Evolutionary conservation across 2,797 vertebrate species (phyloP), one percentile per base, ranked within the genome.

Genomic region (Botia kubotai): DNA sequence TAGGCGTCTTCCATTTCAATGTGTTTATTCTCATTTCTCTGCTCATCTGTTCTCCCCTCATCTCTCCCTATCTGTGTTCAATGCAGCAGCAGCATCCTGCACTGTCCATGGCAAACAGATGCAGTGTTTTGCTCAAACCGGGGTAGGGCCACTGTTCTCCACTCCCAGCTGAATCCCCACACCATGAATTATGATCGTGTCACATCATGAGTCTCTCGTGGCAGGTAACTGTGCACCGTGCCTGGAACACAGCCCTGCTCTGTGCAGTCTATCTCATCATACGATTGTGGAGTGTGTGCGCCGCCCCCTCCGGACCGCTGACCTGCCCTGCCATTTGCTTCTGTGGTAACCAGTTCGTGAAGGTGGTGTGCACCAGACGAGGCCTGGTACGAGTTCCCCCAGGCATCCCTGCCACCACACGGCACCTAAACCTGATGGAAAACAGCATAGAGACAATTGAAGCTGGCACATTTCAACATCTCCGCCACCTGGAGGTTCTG

Each of bases 161-260:
- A 91, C 90, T 93, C 91, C 72, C 88, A 91, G 91, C 91, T 91
- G 81, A 93, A 92, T 94, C 92, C 93, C 95, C 95, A 93, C 92
- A 94, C 93, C 93, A 96, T 97, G 95, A 97, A 97, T 94, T 96
- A 98, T 98, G 97, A 97, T 95, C 96, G 95, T 95, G 96, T 94
- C 96, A 96, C 97, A 98, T 92, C 96, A 98, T 98, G 97, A 98
- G 95, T 97, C 96, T 97, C 96, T 94, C 96, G 96, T 94, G 96
- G 96, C 96, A 96, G 97, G 97, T 96, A 95, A 96, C 95, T 96
- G 95, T 96, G 96, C 95, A 96, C 95, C 95, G 94, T 95, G 94
- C 96, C 95, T 96, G 97, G 96, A 96, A 96, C 88, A 91, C 96
- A 91, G 93, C 95, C 95, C 95, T 97, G 93, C 93, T 96, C 90